Base-by-base conservation (phyloP, 2,888 invertebrate genomes). In the Aphidoletes aphidimyza region DNA sequence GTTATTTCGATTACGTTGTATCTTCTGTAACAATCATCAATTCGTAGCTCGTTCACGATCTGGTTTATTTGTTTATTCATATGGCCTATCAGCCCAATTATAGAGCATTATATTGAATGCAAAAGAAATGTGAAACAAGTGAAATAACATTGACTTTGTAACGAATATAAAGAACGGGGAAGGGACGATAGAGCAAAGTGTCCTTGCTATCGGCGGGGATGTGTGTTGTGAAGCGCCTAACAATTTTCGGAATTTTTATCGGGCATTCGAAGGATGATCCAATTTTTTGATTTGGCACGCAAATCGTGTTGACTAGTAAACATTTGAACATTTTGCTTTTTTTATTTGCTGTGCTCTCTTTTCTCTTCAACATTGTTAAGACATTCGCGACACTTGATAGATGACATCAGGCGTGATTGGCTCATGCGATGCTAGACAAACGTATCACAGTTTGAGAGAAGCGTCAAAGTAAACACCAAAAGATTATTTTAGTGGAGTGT, bases 121-220 rank as follows among this genome's bases (percentile, higher is more conserved):
- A 14, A n/a, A n/a, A 69, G 69, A 69, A 69, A 69, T 69, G 69
- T 69, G 69, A 69, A 42, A 69, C 69, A 69, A 69, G 69, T 69
- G 69, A 69, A 69, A 69, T 69, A 69, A 69, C 69, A 69, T 69
- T 69, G 69, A 69, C 69, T 30, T 30, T 69, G 34, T 69, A 69
- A 34, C 34, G 30, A 69, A 30, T 69, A 69, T 14, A 69, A 30
- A 30, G 14, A 30, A 69, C 26, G 69, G 5, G 1, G 11, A 30
- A 69, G n/a, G 14, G 14, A 14, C 30, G 69, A 5, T 69, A 14
- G 17, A 26, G 26, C 9, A 69, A 30, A 30, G 0, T 69, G 30
- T 69, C 11, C 14, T 11, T 0, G 30, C 69, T 69, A 22, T 47
- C 3, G n/a, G 54, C 54, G 22, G 14, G n/a, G n/a, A n/a, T n/a